Evolutionary conservation across 2,888 invertebrate species (phyloP), one percentile per base, ranked within the genome.

Genomic region (Brassicogethes aeneus): DNA sequence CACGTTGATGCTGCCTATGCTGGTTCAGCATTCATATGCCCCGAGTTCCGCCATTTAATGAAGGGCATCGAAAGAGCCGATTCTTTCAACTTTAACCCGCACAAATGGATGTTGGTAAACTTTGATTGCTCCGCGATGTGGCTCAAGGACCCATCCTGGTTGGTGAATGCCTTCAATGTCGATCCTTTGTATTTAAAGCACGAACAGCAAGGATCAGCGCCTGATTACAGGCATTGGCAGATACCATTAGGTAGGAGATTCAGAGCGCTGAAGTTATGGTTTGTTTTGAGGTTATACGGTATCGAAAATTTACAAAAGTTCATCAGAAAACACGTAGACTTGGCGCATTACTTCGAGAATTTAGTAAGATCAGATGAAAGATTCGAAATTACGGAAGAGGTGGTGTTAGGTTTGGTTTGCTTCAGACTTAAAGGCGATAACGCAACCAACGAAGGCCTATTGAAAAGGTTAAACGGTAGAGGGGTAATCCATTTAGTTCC

Each of bases 111-210:
- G 79, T 69, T 97, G 52, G 92, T 97, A n/a, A 97, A 94, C 68
- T 99, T 97, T 57, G 99, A 99, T 68, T 99, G 97, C 64, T 97
- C 97, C 8, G 85, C 96, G 0, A 86, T 99, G 88, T 99, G 97
- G 97, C 72, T 91, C 2, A 90, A 88, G 59, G 81, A 90, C 60
- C 89, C 90, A 47, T 78, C 83, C 36, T 87, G 89, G 75, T 78
- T 99, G 40, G 87, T 95, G 0, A 86, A 93, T 57, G 95, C 97
- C 0, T 90, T 99, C 67, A 96, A 94, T 53, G 96, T 99, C 0
- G 96, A 99, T 68, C 97, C 97, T 0, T 72, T 96, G 0, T 99
- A 99, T 60, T 72, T 99, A 46, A 93, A 95, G 64, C 95, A 99
- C 62, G 91, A 91, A 45, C 83, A 85, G 69, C 91, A 92, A 62